Evolutionary conservation across 2,797 vertebrate genomes (phyloP).

Genomic region (Somateria mollissima): DNA sequence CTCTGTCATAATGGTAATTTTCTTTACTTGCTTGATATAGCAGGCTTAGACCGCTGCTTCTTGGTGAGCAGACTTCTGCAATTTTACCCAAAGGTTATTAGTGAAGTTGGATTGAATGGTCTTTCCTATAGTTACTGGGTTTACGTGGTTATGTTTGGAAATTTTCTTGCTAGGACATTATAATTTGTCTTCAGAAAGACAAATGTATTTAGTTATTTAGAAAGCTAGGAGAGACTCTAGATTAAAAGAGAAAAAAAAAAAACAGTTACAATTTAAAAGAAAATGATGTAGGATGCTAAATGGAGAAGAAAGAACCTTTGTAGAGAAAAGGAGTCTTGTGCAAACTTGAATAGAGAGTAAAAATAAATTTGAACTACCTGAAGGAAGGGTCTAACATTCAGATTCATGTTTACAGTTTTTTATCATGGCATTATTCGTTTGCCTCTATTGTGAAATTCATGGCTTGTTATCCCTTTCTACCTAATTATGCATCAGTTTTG

Average conservation of each 20-base stretch:
- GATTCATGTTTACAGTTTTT: not conserved
- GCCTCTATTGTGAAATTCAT: not conserved
- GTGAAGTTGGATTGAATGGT: not conserved
- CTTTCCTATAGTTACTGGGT: not conserved
- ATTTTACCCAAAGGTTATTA: not conserved
- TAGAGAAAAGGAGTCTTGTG: not conserved
- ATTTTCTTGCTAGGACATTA: not conserved
- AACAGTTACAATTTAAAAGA: not conserved
- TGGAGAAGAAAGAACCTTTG: not conserved
- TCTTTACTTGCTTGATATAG: not conserved
- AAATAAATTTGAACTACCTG: not conserved
- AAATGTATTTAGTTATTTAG: not conserved
- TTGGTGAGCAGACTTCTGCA: not conserved
- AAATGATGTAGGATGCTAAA: not conserved
- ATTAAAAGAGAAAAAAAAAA: not conserved
- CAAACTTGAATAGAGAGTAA: not conserved
- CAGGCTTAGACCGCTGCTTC: not conserved
- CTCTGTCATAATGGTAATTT: not conserved
- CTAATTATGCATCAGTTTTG: not conserved
- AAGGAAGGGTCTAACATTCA: not conserved
- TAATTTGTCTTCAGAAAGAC: not conserved
- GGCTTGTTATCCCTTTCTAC: not conserved
- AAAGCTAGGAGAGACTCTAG: not conserved
- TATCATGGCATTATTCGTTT: not conserved
- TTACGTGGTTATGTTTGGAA: not conserved